phyloP scores from a whole-genome alignment of 1,140 invertebrate genomes.

The Harpegnathos saltator region DNA sequence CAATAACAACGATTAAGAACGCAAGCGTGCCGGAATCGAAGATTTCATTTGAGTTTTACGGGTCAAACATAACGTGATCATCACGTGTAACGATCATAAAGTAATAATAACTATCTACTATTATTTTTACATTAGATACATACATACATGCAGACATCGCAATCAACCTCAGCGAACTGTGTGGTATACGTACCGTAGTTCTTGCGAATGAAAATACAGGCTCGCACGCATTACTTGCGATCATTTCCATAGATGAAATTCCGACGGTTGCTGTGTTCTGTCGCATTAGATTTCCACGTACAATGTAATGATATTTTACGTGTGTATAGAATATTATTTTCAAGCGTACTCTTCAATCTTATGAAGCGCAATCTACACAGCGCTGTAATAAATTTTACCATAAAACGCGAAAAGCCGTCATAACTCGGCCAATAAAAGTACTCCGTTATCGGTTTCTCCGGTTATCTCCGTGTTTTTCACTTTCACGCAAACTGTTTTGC shows the following conservation, averaged over 20 bases:
- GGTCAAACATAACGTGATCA: not conserved
- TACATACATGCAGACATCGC: conserved; percentile 47
- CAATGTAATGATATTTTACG: conserved; percentile 16
- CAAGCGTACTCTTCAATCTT: not conserved
- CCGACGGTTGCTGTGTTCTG: not conserved
- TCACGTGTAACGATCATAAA: conserved; percentile 3
- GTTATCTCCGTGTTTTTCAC: conserved; percentile 8
- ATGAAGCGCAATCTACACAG: conserved; percentile 4
- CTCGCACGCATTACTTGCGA: not conserved
- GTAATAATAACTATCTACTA: conserved; percentile 41
- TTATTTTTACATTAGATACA: conserved; percentile 46
- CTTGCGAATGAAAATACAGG: conserved; percentile 21
- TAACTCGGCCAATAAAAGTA: not conserved
- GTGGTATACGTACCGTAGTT: conserved; percentile 35
- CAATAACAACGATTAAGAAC: conserved; percentile 5
- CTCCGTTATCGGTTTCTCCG: not conserved
- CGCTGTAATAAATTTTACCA: not conserved
- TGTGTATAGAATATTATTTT: not conserved
- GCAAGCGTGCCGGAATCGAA: conserved; percentile 44
- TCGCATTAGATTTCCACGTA: not conserved
- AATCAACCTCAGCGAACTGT: conserved; percentile 31
- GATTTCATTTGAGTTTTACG: not conserved
- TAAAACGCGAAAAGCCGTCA: not conserved
- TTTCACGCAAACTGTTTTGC: conserved; percentile 21
- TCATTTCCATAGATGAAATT: conserved; percentile 14